Base-by-base conservation (phyloP, 2,113 vertebrate genomes). In the Ptyas mucosa region DNA sequence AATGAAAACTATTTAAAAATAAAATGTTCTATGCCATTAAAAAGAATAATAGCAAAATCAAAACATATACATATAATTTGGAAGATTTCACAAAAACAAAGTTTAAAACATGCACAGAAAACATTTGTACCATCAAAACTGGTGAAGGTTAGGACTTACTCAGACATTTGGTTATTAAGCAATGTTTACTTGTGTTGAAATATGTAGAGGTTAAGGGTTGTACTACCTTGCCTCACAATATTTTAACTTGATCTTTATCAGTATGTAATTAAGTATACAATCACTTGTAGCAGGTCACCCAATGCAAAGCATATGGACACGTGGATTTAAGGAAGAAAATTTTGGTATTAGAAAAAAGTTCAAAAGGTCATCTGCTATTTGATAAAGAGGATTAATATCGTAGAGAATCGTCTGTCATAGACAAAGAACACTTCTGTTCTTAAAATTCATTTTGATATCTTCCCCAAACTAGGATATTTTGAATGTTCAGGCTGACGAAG, bases 401-500 rank as follows among this genome's bases (percentile, higher is more conserved):
- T 64, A 20, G 39, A 94, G 91, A 14, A 85, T 0, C 0, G 3
- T 43, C n/a, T 88, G 26, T 1, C 1, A 55, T 11, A 92, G 2
- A 14, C 20, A 0, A 49, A 93, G 24, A 92, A 94, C 39, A 55
- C 21, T 1, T 61, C 24, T 61, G 58, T 61, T 61, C 87, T 85
- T 90, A 39, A 24, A 9, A 58, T 61, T 88, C 88, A 89, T 55
- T 92, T 29, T 29, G 91, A 11, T 2, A 39, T 86, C 64, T 64
- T 93, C 53, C 10, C 5, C 10, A 6, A 91, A 26, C 46, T 34
- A 24, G 69, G 92, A 94, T 91, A 52, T 0, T 0, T 85, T 94
- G 90, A 95, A 61, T 86, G 90, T 87, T 94, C 92, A 54, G 52
- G 87, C 94, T 94, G 75, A 2, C 86, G 92, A 89, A 89, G 86